These are phyloP conservation scores for Mystacornis crossleyi DNA, from an alignment of 2,113 vertebrate species.

Conservation along the genomic window DNA sequence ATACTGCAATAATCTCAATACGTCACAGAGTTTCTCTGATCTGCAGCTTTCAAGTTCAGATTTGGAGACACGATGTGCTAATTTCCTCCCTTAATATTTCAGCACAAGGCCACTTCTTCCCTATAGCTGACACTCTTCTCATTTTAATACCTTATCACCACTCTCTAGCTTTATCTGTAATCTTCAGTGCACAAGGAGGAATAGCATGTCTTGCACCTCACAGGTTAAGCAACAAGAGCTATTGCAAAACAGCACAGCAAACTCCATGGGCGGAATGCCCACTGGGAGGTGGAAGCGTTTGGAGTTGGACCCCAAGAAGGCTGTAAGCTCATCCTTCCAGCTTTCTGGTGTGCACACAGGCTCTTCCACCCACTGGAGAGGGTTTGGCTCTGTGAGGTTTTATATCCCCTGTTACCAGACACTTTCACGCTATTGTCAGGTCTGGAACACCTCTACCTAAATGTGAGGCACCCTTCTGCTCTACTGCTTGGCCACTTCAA, in stretches of 20 bases:
- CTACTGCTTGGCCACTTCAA: not conserved
- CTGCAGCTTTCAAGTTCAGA: not conserved
- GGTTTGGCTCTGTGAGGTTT: not conserved
- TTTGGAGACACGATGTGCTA: not conserved
- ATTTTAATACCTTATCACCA: not conserved
- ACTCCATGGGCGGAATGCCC: not conserved
- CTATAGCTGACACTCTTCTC: not conserved
- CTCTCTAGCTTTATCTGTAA: not conserved
- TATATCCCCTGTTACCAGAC: not conserved
- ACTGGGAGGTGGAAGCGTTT: not conserved
- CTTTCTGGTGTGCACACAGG: not conserved
- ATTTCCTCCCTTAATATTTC: not conserved
- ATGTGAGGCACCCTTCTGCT: not conserved
- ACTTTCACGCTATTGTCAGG: not conserved
- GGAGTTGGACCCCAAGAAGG: not conserved
- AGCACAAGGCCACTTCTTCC: not conserved
- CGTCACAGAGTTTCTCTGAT: not conserved
- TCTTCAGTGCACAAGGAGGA: not conserved
- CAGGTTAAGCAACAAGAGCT: constrained; percentile 28
- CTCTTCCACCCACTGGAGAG: not conserved
- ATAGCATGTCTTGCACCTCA: not conserved
- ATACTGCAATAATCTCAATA: not conserved
- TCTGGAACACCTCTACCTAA: not conserved
- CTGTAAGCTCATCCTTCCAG: not conserved
- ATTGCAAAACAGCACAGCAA: not conserved